Conservation (phyloP, 2,797 vertebrate genomes). For the Gambelia wislizenii region DNA sequence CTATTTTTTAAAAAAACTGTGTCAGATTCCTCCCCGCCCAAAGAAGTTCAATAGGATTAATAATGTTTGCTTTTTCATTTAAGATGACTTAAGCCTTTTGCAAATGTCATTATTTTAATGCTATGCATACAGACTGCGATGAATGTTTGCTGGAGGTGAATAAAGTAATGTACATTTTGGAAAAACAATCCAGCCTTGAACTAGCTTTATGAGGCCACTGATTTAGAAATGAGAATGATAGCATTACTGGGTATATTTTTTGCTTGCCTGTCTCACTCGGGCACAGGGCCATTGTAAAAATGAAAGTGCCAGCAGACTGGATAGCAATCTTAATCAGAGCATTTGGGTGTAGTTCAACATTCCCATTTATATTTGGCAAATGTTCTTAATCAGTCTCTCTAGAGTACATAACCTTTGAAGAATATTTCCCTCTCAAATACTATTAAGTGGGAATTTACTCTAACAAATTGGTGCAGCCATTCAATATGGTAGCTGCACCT, state of each 20-base stretch:
- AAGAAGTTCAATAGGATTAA: slow-evolving; percentile 38
- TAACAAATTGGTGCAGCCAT: neutral
- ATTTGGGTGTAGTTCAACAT: slow-evolving; percentile 61
- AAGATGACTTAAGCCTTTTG: slow-evolving; percentile 70
- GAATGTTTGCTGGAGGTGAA: slow-evolving; percentile 20
- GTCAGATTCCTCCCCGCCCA: too few relatives aligned
- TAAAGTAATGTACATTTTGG: slow-evolving; percentile 57
- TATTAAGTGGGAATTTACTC: slow-evolving; percentile 2
- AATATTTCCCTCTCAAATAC: slow-evolving; percentile 34
- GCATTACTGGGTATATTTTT: slow-evolving; percentile 44
- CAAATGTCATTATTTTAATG: slow-evolving; percentile 74
- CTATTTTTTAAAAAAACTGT: too few relatives aligned
- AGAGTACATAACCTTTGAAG: slow-evolving; percentile 50
- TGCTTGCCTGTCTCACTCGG: slow-evolving; percentile 45
- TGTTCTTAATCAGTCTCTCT: slow-evolving; percentile 44
- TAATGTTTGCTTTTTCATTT: slow-evolving; percentile 62
- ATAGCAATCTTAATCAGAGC: slow-evolving; percentile 22
- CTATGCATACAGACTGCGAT: slow-evolving; percentile 53
- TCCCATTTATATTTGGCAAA: slow-evolving; percentile 62
- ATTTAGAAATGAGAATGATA: slow-evolving; percentile 58
- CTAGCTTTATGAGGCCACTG: slow-evolving; percentile 56
- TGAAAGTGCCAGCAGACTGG: slow-evolving; percentile 39
- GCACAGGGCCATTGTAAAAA: slow-evolving; percentile 53
- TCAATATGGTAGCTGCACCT: neutral
- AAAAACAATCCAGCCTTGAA: slow-evolving; percentile 66